A percentile compares a stretch with the other conserved stretches of the same genome.
Evolutionary conservation across 2,888 invertebrate species (phyloP).

Genomic region (Papilio elwesi): DNA sequence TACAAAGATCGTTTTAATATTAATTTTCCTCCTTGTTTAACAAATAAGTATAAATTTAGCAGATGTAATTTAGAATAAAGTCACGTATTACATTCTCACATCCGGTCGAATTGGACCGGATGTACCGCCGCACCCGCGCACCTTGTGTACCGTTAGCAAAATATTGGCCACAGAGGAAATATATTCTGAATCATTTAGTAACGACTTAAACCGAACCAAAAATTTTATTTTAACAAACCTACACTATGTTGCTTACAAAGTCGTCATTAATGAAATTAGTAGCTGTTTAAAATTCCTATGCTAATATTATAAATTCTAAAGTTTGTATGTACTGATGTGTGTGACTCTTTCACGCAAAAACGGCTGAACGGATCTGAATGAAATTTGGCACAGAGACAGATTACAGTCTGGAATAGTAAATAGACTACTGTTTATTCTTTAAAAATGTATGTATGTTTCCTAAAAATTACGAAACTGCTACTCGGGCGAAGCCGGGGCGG

Average conservation of each 20-base stretch:
- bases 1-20: background rate
- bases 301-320: too few species aligned
- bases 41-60: background rate
- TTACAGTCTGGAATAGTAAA: too few species aligned
- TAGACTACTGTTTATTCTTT: too few species aligned
- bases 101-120: slow-evolving; percentile 32
- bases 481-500: too few species aligned
- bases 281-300: background rate
- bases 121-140: slow-evolving; percentile 5
- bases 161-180: slow-evolving; percentile 22
- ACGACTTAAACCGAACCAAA: background rate
- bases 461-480: too few species aligned
- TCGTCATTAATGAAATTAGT: background rate
- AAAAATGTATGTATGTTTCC: too few species aligned
- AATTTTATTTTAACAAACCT: background rate
- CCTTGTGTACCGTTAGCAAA: slow-evolving; percentile 15
- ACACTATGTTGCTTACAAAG: background rate
- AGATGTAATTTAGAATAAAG: slow-evolving; percentile 26
- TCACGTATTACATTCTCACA: slow-evolving; percentile 30
- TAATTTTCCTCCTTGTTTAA: background rate
- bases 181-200: slow-evolving; percentile 12
- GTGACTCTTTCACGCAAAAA: too few species aligned
- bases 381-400: too few species aligned
- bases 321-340: too few species aligned
- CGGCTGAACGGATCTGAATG: too few species aligned